phyloP scores from a whole-genome alignment of 2,113 vertebrate genomes.

The Festucalex cinctus region DNA sequence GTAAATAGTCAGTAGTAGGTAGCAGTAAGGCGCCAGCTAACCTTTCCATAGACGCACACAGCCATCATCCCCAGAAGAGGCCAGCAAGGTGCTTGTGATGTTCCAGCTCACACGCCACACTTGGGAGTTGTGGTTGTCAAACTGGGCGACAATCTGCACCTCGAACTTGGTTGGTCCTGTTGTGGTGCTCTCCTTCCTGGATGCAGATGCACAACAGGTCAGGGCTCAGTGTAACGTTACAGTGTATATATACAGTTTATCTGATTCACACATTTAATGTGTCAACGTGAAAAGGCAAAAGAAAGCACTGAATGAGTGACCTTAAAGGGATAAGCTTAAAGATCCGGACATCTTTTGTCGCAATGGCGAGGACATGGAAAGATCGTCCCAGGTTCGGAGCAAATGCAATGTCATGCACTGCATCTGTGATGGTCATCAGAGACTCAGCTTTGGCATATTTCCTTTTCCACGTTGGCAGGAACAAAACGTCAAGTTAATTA shows the following conservation, averaged over 20 bases:
- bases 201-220: background rate
- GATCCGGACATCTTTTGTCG: constrained; percentile 96
- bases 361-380: constrained; percentile 93
- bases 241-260: background rate
- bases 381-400: constrained; percentile 97
- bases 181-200: constrained; percentile 85
- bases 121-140: constrained; percentile 96
- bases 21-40: constrained; percentile 46
- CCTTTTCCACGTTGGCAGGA: constrained; percentile 59
- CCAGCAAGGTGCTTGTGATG: constrained; percentile 93
- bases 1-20: too few species aligned
- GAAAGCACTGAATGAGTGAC: constrained; percentile 54
- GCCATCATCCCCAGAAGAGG: constrained; percentile 96
- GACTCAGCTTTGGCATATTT: constrained; percentile 97
- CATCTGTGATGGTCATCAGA: constrained; percentile 91
- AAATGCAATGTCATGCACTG: constrained; percentile 94
- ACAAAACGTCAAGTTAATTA: constrained; percentile 4
- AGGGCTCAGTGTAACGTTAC: background rate
- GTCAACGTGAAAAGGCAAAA: background rate
- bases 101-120: constrained; percentile 99
- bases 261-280: background rate
- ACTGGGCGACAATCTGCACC: constrained; percentile 91
- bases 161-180: constrained; percentile 92
- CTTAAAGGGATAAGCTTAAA: constrained; percentile 93
- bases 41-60: constrained; percentile 98